Percentiles rank a stretch among this genome's conserved stretches.
Conservation (phyloP, 2,888 invertebrate genomes). For the Merodon equestris region DNA sequence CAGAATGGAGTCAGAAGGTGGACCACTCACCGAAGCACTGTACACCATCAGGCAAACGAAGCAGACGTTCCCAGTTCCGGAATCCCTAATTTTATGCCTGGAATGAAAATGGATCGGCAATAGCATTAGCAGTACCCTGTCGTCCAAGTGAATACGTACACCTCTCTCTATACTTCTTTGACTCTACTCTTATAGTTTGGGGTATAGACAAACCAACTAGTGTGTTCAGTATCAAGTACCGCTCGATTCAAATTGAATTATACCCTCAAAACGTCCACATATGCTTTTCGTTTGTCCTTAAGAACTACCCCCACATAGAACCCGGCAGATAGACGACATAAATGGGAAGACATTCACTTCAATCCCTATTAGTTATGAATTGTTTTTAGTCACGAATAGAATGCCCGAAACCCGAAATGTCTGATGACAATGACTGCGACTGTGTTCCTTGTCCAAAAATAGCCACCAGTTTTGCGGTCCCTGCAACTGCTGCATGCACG, state of each 20-base stretch:
- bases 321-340: no score
- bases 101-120: constrained; percentile 61
- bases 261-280: constrained; percentile 32
- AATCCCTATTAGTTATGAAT: constrained; percentile 41
- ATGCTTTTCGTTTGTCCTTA: constrained; percentile 56
- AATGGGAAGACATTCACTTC: no score
- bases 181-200: constrained; percentile 59
- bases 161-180: constrained; percentile 45
- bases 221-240: constrained; percentile 27
- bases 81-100: constrained; percentile 55
- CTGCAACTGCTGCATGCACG: constrained; percentile 53
- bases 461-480: background rate
- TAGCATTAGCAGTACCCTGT: constrained; percentile 59
- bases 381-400: constrained; percentile 18
- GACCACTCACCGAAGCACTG: background rate
- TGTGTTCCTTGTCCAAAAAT: no score
- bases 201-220: constrained; percentile 11
- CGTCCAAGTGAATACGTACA: constrained; percentile 56
- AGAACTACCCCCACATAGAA: constrained; percentile 5
- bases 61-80: background rate
- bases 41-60: no score
- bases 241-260: constrained; percentile 65
- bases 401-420: no score
- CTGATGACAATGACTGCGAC: no score
- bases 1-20: constrained; percentile 24